These are phyloP conservation scores for Clinocottus analis DNA, from an alignment of 2,113 vertebrate species.

Conservation along the genomic window DNA sequence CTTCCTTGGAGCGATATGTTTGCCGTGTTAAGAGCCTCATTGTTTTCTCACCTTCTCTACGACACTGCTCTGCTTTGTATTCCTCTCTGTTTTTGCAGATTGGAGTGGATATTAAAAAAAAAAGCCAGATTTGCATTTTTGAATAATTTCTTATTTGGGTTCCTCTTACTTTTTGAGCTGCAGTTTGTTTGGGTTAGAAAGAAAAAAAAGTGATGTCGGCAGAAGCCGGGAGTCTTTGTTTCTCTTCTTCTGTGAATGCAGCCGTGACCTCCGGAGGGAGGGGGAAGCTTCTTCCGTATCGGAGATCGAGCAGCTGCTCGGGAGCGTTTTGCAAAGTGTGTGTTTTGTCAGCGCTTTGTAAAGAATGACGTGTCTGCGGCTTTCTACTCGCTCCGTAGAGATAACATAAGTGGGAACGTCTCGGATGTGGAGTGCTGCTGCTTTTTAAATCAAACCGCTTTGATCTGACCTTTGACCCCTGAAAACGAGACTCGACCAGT, in stretches of 20 bases:
- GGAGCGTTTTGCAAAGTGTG: neutral
- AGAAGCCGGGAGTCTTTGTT: neutral
- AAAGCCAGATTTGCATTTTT: conserved; percentile 36
- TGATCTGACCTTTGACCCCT: neutral
- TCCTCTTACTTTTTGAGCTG: neutral
- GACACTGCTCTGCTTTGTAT: neutral
- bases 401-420: neutral
- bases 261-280: neutral
- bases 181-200: conserved; percentile 10
- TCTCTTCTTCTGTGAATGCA: neutral
- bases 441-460: neutral
- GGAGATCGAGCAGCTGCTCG: conserved; percentile 17
- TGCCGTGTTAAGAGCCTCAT: conserved; percentile 31
- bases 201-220: conserved; percentile 5
- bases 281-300: neutral
- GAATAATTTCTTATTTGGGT: neutral
- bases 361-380: neutral
- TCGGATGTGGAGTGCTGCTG: neutral
- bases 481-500: neutral
- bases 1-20: conserved; percentile 23
- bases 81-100: neutral
- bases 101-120: neutral
- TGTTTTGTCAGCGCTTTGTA: neutral
- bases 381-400: neutral
- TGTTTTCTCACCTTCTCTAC: conserved; percentile 30